Evolutionary conservation across 1,140 invertebrate genomes (phyloP), one percentile per base, ranked within the genome.

Genomic region (Grapholita molesta): DNA sequence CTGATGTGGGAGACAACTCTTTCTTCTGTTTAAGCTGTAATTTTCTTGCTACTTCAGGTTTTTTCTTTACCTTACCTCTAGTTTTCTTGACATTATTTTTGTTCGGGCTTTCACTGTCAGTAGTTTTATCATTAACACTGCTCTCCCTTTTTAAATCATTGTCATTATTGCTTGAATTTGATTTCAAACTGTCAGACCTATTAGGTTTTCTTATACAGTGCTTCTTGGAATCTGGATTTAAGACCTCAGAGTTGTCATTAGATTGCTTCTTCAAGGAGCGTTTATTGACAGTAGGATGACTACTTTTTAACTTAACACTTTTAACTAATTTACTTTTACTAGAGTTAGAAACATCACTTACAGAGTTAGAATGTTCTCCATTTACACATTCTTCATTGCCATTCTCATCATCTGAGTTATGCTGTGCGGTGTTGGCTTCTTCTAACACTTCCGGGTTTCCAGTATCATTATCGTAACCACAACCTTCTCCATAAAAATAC

Each of bases 401-500:
- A 70, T 90, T 92, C 68, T 89, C 88, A 42, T 75, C 80, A 42
- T 85, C 83, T 15, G 79, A 81, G 52, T 74, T 69, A 66, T 84
- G 82, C 64, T 80, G 77, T 15, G 84, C 71, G 68, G 71, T 82
- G 21, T 83, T 72, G 25, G 67, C 68, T 76, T 85, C 81, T 52
- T 93, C 92, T 86, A 95, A 94, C 11, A 71, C 71, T 68, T 89
- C 90, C 9, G 93, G 92, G 85, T 95, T 96, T 2, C 95, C 95
- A 9, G 94, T 95, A 24, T 94, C 91, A 80, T 95, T 96, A n/a
- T 95, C 94, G 23, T 82, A 89, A n/a, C 96, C 96, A 48, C 92
- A 93, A 68, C 96, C 96, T 78, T 95, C 94, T 1, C 96, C 96
- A 74, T 92, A 93, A 77, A 96, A 93, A 80, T 93, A 94, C 92